phyloP scores from a whole-genome alignment of 2,113 vertebrate genomes.

The Todiramphus chloris region DNA sequence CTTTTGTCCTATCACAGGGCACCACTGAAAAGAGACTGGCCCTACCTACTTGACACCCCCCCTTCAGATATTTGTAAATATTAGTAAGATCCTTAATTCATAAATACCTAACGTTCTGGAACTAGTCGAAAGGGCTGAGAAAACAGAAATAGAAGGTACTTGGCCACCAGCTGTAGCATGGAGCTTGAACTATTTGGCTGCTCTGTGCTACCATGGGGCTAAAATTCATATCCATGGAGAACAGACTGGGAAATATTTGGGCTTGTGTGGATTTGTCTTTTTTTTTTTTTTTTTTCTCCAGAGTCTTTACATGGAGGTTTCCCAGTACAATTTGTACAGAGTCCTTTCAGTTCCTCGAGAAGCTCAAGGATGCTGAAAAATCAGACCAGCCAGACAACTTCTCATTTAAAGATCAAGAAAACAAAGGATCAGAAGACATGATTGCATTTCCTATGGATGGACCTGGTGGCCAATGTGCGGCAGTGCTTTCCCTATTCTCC shows the following conservation, averaged over 20 bases:
- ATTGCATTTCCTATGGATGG: constrained; percentile 82
- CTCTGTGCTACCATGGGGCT: neutral
- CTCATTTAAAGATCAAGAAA: constrained; percentile 78
- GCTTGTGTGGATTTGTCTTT: neutral
- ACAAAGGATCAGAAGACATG: constrained; percentile 64
- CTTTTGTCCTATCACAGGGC: too few relatives aligned
- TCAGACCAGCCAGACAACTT: constrained; percentile 67
- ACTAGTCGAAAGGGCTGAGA: neutral
- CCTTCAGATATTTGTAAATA: too few relatives aligned
- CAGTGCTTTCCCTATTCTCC: constrained; percentile 82
- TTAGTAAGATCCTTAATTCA: too few relatives aligned
- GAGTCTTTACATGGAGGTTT: constrained; percentile 91
- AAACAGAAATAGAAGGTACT: neutral
- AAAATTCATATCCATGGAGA: neutral
- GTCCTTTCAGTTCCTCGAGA: constrained; percentile 81
- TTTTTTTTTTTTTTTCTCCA: constrained; percentile 56
- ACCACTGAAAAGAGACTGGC: too few relatives aligned
- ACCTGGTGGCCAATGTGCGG: constrained; percentile 85
- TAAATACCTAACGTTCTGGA: neutral
- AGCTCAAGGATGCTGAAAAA: constrained; percentile 65
- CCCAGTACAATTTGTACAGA: constrained; percentile 85
- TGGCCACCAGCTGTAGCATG: neutral
- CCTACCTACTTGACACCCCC: too few relatives aligned
- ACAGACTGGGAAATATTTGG: neutral
- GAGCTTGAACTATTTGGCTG: neutral